phyloP scores from a whole-genome alignment of 2,888 invertebrate genomes.

The Terebella lapidaria region DNA sequence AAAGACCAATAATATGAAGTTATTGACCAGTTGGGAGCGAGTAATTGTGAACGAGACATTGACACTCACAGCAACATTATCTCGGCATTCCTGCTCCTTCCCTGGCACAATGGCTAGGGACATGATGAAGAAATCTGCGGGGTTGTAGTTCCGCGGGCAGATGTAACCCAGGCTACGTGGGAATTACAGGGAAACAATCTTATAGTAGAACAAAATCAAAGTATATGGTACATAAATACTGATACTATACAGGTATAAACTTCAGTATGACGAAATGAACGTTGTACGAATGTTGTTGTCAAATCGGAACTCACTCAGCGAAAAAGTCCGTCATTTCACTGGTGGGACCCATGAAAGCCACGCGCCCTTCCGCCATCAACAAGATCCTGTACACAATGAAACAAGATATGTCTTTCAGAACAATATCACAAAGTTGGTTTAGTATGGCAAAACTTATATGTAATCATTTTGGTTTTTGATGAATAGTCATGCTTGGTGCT shows the following conservation, averaged over 20 bases:
- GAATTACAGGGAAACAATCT: no score
- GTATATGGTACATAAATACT: no score
- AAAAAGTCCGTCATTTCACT: background rate
- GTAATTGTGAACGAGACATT: no score
- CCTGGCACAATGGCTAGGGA: conserved; percentile 80
- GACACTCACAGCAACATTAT: conserved; percentile 57
- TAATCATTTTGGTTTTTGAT: background rate
- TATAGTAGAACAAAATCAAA: no score
- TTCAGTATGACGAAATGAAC: no score
- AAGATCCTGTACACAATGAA: background rate
- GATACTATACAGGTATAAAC: no score
- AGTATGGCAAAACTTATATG: background rate
- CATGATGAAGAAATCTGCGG: conserved; percentile 79
- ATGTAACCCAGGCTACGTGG: conserved; percentile 25
- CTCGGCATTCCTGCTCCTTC: conserved; percentile 72
- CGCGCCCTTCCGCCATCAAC: background rate
- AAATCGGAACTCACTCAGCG: background rate
- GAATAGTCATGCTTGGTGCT: background rate
- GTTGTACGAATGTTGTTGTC: no score
- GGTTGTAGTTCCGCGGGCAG: conserved; percentile 42
- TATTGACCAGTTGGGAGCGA: no score
- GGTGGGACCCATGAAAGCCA: background rate
- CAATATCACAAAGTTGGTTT: background rate
- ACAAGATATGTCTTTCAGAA: no score
- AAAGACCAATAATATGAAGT: no score